Evolutionary conservation across 2,797 vertebrate species (phyloP), one percentile per base, ranked within the genome.

Genomic region (Danio aesculapii): DNA sequence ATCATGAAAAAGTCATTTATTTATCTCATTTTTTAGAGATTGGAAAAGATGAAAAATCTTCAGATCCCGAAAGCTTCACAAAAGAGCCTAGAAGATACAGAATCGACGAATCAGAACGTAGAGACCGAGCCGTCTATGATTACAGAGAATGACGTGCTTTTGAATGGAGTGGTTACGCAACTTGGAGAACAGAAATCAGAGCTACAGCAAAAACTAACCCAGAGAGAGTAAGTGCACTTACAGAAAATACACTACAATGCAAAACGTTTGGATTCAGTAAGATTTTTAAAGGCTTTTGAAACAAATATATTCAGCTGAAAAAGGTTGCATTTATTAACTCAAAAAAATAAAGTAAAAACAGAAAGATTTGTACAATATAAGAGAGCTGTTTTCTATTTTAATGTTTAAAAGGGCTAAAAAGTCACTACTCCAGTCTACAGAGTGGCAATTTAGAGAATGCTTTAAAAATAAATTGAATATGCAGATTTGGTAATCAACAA

Each of bases 161-260:
- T 95, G 16, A 93, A 80, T 47, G 89, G 84, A 49, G 12, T 86
- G 0, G 75, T 95, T 80, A 86, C 85, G 89, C 94, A 92, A 79
- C 91, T 94, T 79, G 91, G 90, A 74, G 88, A 83, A 44, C 95
- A 97, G 81, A 93, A 68, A 85, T 87, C 9, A 2, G 72, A 89
- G 61, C 92, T 98, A 84, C 91, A 93, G 52, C 84, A 88, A 43
- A 92, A 82, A 13, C 90, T 97, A 16, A 89, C 89, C 16, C 87
- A 82, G 71, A 95, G 90, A 91, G 93, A 95, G 97, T 98, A 89
- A 90, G 96, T 85, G 41, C n/a, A 0, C 4, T 2, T 4, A 13
- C 16, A 75, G 16, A 6, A 19, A 11, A 41, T 9, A 62, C 41
- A 13, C 30, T n/a, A 49, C 16, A n/a, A 11, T 17, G 12, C 30